phyloP scores from a whole-genome alignment of 2,888 invertebrate species.

The Tachina grossa region DNA sequence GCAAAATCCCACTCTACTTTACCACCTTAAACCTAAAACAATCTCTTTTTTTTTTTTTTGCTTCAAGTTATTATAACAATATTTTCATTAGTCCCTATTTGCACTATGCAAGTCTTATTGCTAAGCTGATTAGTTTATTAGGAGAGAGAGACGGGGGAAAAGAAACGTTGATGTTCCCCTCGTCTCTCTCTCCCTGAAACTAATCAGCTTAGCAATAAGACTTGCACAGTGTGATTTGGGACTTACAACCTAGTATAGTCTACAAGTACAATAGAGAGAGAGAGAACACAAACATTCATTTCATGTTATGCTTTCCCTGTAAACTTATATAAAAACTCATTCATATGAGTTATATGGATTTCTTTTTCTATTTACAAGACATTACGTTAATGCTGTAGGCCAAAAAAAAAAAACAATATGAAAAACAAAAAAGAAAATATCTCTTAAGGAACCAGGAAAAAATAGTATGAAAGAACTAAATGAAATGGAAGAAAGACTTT shows the following conservation, averaged over 20 bases:
- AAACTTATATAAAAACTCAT: constrained; percentile 1
- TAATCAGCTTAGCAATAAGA: too few species aligned
- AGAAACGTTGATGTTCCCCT: too few species aligned
- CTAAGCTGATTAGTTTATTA: too few species aligned
- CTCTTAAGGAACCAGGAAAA: neutral
- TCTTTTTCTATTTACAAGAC: constrained; percentile 29
- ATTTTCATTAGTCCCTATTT: too few species aligned
- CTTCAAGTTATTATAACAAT: neutral
- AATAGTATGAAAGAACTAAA: constrained; percentile 19
- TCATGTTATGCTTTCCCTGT: neutral
- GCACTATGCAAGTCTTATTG: too few species aligned
- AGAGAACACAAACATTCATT: neutral
- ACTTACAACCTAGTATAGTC: neutral
- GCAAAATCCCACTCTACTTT: neutral
- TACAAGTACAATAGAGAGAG: neutral
- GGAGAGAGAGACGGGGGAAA: too few species aligned
- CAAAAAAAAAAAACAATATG: neutral
- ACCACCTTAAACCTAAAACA: neutral
- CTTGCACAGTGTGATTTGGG: too few species aligned
- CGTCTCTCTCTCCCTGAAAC: too few species aligned
- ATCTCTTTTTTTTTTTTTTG: neutral
- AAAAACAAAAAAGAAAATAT: neutral
- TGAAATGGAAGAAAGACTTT: constrained; percentile 39
- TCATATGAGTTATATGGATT: constrained; percentile 15
- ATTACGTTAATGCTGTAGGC: constrained; percentile 31